phyloP scores from a whole-genome alignment of 2,888 invertebrate genomes.

The Amphiduros pacificus region DNA sequence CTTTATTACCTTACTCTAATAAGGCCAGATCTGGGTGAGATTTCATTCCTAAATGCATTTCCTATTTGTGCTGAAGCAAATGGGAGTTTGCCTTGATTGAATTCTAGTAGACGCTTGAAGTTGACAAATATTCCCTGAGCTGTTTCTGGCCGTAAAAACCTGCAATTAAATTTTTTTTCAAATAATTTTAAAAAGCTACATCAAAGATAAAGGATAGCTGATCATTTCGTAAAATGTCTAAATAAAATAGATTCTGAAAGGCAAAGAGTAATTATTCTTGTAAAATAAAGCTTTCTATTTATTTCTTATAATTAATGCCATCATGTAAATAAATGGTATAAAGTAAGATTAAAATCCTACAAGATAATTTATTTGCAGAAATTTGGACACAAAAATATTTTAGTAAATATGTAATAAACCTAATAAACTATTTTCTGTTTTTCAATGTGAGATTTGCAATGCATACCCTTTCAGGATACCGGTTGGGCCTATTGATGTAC shows the following conservation, averaged over 20 bases:
- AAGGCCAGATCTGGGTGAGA: constrained; percentile 94
- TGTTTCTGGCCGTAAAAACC: constrained; percentile 94
- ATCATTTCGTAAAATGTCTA: too few relatives aligned
- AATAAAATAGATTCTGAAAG: too few relatives aligned
- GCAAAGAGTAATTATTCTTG: too few relatives aligned
- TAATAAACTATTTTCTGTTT: too few relatives aligned
- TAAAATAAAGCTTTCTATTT: not conserved
- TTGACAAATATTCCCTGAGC: constrained; percentile 99
- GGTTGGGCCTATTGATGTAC: constrained; percentile 95
- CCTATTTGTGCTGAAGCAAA: constrained; percentile 99
- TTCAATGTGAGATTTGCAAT: too few relatives aligned
- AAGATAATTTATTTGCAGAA: too few relatives aligned
- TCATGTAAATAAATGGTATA: not conserved
- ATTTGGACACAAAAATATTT: too few relatives aligned
- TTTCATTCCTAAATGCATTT: constrained; percentile 97
- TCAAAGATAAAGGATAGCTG: too few relatives aligned
- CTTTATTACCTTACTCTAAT: constrained; percentile 73
- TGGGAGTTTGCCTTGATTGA: constrained; percentile 93
- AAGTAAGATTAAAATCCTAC: too few relatives aligned
- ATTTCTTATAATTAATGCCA: not conserved
- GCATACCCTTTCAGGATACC: constrained; percentile 88
- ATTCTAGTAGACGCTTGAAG: constrained; percentile 94
- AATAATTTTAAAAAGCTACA: not conserved
- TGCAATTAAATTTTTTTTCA: constrained; percentile 41
- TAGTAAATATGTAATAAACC: too few relatives aligned